Conservation (phyloP, 37 sponge, comb jelly and placozoan genomes). For the Haliclona indistincta region DNA sequence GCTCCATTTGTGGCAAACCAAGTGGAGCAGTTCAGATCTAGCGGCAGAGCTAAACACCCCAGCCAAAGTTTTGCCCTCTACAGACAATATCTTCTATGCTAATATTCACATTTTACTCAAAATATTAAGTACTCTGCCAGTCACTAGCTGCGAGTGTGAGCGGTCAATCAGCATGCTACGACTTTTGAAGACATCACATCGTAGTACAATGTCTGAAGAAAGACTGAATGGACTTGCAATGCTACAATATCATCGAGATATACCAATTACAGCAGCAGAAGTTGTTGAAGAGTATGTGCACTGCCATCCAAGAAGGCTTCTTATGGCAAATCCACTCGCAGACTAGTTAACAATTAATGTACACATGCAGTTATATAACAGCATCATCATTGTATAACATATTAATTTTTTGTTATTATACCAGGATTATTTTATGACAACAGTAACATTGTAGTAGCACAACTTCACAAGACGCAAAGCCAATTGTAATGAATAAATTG, state of each 20-base stretch:
- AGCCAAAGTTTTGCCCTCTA: constrained; percentile 10
- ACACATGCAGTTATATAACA: too few relatives aligned
- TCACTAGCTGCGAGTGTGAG: constrained; percentile 72
- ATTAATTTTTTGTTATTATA: too few relatives aligned
- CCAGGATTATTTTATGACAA: too few relatives aligned
- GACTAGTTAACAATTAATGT: too few relatives aligned
- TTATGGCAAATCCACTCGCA: neutral
- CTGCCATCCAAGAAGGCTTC: neutral
- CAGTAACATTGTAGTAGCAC: too few relatives aligned
- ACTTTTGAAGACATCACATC: too few relatives aligned
- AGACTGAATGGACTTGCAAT: constrained; percentile 12
- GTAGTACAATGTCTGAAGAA: constrained; percentile 12
- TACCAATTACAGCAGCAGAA: constrained; percentile 5
- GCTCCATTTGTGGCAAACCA: constrained; percentile 20
- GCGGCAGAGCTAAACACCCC: neutral
- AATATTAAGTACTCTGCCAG: constrained; percentile 51
- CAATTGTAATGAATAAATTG: too few relatives aligned
- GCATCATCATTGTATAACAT: too few relatives aligned
- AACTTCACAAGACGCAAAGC: too few relatives aligned
- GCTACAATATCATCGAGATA: neutral
- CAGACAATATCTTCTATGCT: constrained; percentile 49
- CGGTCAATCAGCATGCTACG: constrained; percentile 60
- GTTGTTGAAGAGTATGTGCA: constrained; percentile 8
- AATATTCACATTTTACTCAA: constrained; percentile 44
- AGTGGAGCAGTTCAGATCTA: constrained; percentile 7